Conservation (phyloP, 2,797 vertebrate genomes). For the Denticeps clupeoides region DNA sequence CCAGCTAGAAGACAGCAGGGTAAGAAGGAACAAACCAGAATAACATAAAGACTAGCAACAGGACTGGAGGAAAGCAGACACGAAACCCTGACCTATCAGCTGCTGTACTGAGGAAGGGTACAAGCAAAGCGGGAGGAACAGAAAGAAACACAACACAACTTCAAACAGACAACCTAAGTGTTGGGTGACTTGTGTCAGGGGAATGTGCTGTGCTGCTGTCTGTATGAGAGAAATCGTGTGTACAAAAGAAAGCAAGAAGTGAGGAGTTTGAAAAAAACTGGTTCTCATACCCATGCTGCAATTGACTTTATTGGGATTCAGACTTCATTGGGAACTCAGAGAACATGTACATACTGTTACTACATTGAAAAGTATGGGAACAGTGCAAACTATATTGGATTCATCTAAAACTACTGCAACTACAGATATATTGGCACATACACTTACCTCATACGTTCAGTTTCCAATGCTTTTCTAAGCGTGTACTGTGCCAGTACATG, state of each 20-base stretch:
- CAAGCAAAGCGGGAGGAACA: constrained; percentile 93
- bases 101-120: constrained; percentile 81
- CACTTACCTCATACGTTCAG: constrained; percentile 30
- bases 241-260: background rate
- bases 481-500: constrained; percentile 29
- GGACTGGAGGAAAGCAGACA: constrained; percentile 99
- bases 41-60: constrained; percentile 99
- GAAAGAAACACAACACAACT: constrained; percentile 74
- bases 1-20: constrained; percentile 99
- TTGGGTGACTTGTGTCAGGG: constrained; percentile 35
- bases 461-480: constrained; percentile 23
- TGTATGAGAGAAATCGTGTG: constrained; percentile 4
- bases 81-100: constrained; percentile 96
- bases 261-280: constrained; percentile 10
- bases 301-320: constrained; percentile 44
- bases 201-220: constrained; percentile 31
- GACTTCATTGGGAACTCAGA: constrained; percentile 13
- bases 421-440: constrained; percentile 33
- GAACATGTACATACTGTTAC: background rate
- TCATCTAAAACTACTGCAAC: background rate
- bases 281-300: constrained; percentile 60
- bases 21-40: constrained; percentile 99
- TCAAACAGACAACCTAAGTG: constrained; percentile 45
- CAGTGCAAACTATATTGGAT: background rate
- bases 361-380: background rate